These are phyloP conservation scores for Embiotoca jacksoni DNA, from an alignment of 2,113 vertebrate species.

Conservation along the genomic window DNA sequence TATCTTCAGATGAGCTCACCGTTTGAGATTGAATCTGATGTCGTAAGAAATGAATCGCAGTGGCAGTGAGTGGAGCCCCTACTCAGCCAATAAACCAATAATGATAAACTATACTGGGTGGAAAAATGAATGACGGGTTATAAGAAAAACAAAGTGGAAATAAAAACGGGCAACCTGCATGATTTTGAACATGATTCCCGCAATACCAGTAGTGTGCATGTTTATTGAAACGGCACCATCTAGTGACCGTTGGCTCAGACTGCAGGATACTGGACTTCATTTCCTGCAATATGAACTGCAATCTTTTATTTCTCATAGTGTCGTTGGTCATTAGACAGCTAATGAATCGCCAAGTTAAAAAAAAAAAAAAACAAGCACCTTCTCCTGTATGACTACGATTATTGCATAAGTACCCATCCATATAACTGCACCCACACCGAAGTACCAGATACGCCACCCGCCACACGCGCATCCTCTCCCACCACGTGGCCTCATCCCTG, in stretches of 20 bases:
- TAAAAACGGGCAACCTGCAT: background rate
- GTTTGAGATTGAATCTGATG: too few relatives aligned
- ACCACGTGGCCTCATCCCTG: conserved; percentile 24
- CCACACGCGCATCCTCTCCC: background rate
- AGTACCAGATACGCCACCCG: background rate
- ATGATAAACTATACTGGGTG: too few relatives aligned
- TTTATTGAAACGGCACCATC: conserved; percentile 59
- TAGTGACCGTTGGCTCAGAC: conserved; percentile 43
- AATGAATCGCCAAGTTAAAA: background rate
- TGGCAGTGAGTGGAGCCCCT: too few relatives aligned
- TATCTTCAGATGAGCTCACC: too few relatives aligned
- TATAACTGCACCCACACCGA: background rate
- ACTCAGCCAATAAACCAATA: too few relatives aligned
- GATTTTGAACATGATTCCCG: background rate
- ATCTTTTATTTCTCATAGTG: background rate
- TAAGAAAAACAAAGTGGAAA: background rate
- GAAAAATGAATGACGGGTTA: too few relatives aligned
- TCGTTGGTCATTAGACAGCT: background rate
- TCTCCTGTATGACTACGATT: too few relatives aligned
- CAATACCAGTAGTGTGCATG: background rate
- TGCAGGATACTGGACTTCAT: conserved; percentile 16
- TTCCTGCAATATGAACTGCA: background rate
- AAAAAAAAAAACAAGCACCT: too few relatives aligned
- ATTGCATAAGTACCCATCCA: too few relatives aligned
- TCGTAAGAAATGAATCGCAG: too few relatives aligned